Evolutionary conservation across 1,140 invertebrate genomes (phyloP).

Genomic region (Pygmarrhopalites habei): DNA sequence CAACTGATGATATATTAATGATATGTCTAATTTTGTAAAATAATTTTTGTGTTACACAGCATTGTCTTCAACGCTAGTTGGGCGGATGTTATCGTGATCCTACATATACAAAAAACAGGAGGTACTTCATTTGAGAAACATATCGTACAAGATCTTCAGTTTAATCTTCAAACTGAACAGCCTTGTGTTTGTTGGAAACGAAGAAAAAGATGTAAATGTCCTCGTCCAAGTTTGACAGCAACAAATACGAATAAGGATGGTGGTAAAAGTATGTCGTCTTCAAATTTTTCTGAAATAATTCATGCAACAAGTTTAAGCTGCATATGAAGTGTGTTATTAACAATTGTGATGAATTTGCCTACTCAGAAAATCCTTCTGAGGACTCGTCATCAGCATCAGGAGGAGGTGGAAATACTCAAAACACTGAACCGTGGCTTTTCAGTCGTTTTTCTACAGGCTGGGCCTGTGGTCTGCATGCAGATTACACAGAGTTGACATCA

Average conservation of each 20-base stretch:
- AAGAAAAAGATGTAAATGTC: constrained; percentile 84
- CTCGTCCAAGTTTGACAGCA: constrained; percentile 66
- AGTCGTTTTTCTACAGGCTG: constrained; percentile 97
- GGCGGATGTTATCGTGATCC: constrained; percentile 89
- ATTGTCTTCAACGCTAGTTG: constrained; percentile 33
- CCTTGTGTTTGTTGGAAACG: constrained; percentile 79
- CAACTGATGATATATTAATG: too few relatives aligned
- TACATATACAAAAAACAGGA: constrained; percentile 96
- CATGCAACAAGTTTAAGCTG: too few relatives aligned
- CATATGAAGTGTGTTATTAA: too few relatives aligned
- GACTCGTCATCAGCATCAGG: too few relatives aligned
- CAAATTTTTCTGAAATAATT: neutral
- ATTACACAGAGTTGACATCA: constrained; percentile 92
- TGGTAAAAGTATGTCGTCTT: too few relatives aligned
- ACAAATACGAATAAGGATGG: too few relatives aligned
- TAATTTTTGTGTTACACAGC: too few relatives aligned
- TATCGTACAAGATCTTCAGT: constrained; percentile 84
- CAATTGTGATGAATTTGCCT: too few relatives aligned
- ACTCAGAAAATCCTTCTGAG: too few relatives aligned
- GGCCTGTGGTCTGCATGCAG: constrained; percentile 96
- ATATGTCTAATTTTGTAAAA: too few relatives aligned
- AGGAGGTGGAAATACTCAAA: constrained; percentile 1
- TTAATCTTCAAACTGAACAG: constrained; percentile 80
- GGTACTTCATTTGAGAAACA: constrained; percentile 92
- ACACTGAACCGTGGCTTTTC: constrained; percentile 84